Conservation (phyloP, 2,797 vertebrate species). For the Manis crassicaudata region DNA sequence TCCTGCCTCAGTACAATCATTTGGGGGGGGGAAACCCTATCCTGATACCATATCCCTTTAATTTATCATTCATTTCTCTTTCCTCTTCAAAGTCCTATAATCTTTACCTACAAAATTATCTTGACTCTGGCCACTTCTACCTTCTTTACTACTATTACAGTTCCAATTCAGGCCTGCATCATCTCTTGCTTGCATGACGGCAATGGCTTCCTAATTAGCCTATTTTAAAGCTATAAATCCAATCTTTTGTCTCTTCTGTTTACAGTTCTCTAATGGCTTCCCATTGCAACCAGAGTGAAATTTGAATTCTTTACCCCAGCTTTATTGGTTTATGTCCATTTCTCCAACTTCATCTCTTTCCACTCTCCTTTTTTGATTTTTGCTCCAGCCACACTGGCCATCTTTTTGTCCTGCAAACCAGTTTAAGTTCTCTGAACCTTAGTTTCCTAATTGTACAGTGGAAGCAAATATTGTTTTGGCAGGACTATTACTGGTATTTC, state of each 20-base stretch:
- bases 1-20: not conserved
- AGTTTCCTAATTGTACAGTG: conserved; percentile 20
- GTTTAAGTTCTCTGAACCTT: not conserved
- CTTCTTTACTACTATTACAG: not conserved
- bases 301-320: not conserved
- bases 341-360: not conserved
- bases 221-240: not conserved
- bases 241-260: not conserved
- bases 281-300: conserved; percentile 1
- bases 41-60: not conserved
- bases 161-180: not conserved
- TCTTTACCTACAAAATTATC: not conserved
- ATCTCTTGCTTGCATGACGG: not conserved
- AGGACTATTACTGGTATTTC: not conserved
- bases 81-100: not conserved
- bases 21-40: not conserved
- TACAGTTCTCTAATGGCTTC: conserved; percentile 20
- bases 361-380: not conserved
- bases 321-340: conserved; percentile 8
- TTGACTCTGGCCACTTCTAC: not conserved
- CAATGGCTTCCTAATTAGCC: not conserved
- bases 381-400: not conserved
- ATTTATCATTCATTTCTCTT: not conserved
- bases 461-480: not conserved
- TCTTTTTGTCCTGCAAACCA: not conserved